Base-by-base conservation (phyloP, 2,888 invertebrate genomes). In the Hyppa rectilinea region DNA sequence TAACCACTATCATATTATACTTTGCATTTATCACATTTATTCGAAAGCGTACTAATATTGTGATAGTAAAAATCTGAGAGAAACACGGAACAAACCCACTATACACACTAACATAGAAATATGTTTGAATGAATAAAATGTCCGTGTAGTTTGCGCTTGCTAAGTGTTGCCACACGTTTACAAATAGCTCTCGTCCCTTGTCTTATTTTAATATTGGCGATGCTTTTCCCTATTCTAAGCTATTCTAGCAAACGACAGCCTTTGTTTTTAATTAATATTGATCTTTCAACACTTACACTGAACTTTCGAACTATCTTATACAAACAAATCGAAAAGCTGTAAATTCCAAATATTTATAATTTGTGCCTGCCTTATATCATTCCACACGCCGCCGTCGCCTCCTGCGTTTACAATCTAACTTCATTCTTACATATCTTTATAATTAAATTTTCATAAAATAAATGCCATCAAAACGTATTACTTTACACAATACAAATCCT, bases 241-340 rank as follows among this genome's bases (percentile, higher is more conserved):
- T 86, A 88, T 80, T 85, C 86, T 90, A 91, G 87, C 89, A 88
- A 89, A 87, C 86, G 87, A 88, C 92, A 92, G 92, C 92, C 92
- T 92, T 91, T 87, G 87, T 90, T 90, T 87, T 88, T 86, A 87
- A 88, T 85, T 85, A 85, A 86, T 86, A 85, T 86, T 77, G 85
- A 82, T 80, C 80, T 78, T 84, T 83, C 75, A 81, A 81, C 60
- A 81, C 87, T 88, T 87, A 90, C 87, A 91, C 85, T 75, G 83
- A 87, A 78, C 82, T 89, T 84, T 88, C 83, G 80, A 86, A 80
- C 80, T 87, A 87, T 76, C 55, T 43, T 56, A 68, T 76, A 86
- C 80, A 67, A 84, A 71, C 36, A 59, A 81, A 77, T 75, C 59
- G 52, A 77, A 80, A 76, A 80, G 67, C 73, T 78, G 64, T 64